Evolutionary conservation across 2,797 vertebrate species (phyloP), one percentile per base, ranked within the genome.

Genomic region (Galagoides demidoff): DNA sequence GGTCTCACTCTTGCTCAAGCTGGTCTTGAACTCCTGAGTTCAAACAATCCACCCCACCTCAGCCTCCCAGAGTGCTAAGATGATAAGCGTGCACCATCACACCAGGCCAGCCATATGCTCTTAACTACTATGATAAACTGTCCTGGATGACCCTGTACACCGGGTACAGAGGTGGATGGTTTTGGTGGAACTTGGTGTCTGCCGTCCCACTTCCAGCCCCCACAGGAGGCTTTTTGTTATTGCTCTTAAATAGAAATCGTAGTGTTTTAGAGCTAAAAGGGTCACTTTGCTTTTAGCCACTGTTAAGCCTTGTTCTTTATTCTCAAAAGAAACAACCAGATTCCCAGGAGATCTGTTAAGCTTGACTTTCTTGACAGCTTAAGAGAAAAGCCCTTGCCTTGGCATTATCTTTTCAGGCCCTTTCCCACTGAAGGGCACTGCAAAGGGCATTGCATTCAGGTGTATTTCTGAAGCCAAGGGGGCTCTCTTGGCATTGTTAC

Each of bases 361-460:
- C 55, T 68, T 92, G 86, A 45, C 74, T 85, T 82, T 64, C 66
- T 85, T 76, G 14, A 64, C 57, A 71, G n/a, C n/a, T n/a, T n/a
- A n/a, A 64, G 14, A 94, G 66, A 49, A n/a, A 68, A 57, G 25
- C 76, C 86, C 74, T 52, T 49, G 37, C 37, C 70, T 34, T 20
- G 14, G 11, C 57, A 1, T 63, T 45, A 0, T 34, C 29, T 78
- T 95, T 20, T 61, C 29, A 5, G 57, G 31, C 25, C 49, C 5
- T 77, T 85, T 68, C 57, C 74, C 59, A 11, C 3, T 63, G 27
- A 73, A 87, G 61, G n/a, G 5, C 77, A 57, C 1, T 43, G 39
- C 49, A 78, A 29, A 90, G 52, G 61, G 45, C 19, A 4, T 29
- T 17, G 3, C 12, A 3, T 74, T 55, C 43, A 6, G 34, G n/a